Conservation (phyloP, 64 coral and sea anemone species). For the Stylophora pistillata region DNA sequence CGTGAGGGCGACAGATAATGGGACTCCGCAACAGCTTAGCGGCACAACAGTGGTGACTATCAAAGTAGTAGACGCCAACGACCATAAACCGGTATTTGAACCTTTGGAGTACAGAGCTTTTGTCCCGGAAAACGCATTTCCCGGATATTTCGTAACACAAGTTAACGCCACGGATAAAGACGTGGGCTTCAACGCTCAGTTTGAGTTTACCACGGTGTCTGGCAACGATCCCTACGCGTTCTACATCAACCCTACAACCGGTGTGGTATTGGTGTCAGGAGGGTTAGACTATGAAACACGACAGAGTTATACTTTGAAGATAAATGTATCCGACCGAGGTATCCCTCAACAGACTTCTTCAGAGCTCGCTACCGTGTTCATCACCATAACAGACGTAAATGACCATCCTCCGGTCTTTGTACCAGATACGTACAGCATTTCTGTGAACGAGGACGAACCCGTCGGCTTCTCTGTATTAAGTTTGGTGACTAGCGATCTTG, state of each 20-base stretch:
- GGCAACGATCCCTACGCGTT: constrained; percentile 75
- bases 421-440: constrained; percentile 35
- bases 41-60: constrained; percentile 49
- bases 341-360: constrained; percentile 61
- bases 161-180: constrained; percentile 71
- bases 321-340: constrained; percentile 83
- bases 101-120: constrained; percentile 24
- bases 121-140: constrained; percentile 65
- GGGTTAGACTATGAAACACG: constrained; percentile 71
- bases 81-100: constrained; percentile 62
- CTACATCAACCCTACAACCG: constrained; percentile 65
- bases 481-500: constrained; percentile 59
- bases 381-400: constrained; percentile 73
- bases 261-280: constrained; percentile 68
- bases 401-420: constrained; percentile 70
- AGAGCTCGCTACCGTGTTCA: constrained; percentile 50
- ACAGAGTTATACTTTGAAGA: constrained; percentile 66
- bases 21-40: constrained; percentile 12
- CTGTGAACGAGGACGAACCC: constrained; percentile 56
- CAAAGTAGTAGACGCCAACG: constrained; percentile 66
- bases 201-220: constrained; percentile 58
- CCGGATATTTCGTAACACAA: constrained; percentile 57
- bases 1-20: constrained; percentile 77
- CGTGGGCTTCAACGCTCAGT: constrained; percentile 18
- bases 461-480: constrained; percentile 41